Base-by-base conservation (phyloP, 1,140 invertebrate species). In the Akabosia matsudoensis region DNA sequence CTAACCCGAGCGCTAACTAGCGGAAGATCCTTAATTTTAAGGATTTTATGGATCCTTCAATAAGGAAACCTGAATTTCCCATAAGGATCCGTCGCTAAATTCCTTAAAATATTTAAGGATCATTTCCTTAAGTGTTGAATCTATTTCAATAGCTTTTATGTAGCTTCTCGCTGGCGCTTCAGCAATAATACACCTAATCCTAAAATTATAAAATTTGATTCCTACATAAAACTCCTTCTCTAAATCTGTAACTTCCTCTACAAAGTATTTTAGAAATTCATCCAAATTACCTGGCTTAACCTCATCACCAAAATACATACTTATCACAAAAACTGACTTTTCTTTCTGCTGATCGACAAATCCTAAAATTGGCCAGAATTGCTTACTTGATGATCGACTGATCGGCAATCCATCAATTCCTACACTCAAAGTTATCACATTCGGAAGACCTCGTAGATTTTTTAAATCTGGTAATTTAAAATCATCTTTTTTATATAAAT, bases 131-230 rank as follows among this genome's bases (percentile, higher is more conserved):
- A n/a, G n/a, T n/a, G n/a, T n/a, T n/a, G n/a, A n/a, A n/a, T n/a
- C n/a, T n/a, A n/a, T n/a, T n/a, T 84, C 85, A 1, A 81, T 81
- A 16, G 70, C 33, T 73, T 85, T 83, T 4, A 86, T 74, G 80
- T 84, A 85, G 56, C 83, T 80, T 74, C 83, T 81, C 10, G 85
- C 86, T 13, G 84, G 85, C 0, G 83, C 81, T 82, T 86, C 85
- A 77, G 70, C 70, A 30, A 80, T 33, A 71, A 80, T 61, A 52
- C 31, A 33, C 2, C 77, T 52, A 16, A 80, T 71, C 26, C 54
- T 37, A 24, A 80, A 10, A 33, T 1, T 76, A n/a, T 56, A 56
- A 7, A 31, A 14, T 22, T 73, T 61, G 13, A 61, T 1, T 10
- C 2, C 7, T 26, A 79, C 7, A 7, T n/a, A n/a, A n/a, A 61